Base-by-base conservation (phyloP, 2,888 invertebrate species). In the Eugnorisma glareosa region DNA sequence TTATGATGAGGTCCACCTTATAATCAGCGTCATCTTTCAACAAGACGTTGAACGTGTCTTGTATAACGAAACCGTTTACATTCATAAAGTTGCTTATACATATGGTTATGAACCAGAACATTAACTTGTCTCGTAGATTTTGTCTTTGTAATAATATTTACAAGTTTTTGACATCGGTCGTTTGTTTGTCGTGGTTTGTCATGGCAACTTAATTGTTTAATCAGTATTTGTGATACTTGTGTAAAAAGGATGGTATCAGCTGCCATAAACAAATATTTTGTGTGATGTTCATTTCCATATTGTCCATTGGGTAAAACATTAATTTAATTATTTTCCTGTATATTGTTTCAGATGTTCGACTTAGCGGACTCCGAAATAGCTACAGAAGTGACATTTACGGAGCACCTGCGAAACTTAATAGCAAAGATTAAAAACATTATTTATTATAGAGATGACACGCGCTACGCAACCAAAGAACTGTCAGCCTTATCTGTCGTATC, bases 381-480 rank as follows among this genome's bases (percentile, higher is more conserved):
- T 70, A 97, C 97, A 0, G 98, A 98, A 93, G 97, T 98, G n/a
- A 96, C 97, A 78, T 98, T 98, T 91, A 97, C 98, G 37, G 97
- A 98, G 92, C 97, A 97, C 82, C 95, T 98, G 68, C 96, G 96
- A 40, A 95, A 96, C 88, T 90, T 97, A 69, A 95, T 97, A n/a
- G 94, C 95, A 0, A 96, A 97, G 90, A 96, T 97, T 69, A 97
- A 97, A 88, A 96, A 96, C 77, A 96, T 96, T 18, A 94, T 96
- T 80, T 94, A 96, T 80, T 96, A 96, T 84, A 92, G 94, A 89
- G 95, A 94, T 75, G 95, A 95, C 82, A 93, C 95, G 35, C 93
- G 95, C 13, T 96, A 96, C 84, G 92, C 94, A 0, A 97, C 97
- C 61, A 97, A 97, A 90, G 96, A 97, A 86, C 93, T 97, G 1